phyloP scores from a whole-genome alignment of 2,113 vertebrate species.

The Panurus biarmicus region DNA sequence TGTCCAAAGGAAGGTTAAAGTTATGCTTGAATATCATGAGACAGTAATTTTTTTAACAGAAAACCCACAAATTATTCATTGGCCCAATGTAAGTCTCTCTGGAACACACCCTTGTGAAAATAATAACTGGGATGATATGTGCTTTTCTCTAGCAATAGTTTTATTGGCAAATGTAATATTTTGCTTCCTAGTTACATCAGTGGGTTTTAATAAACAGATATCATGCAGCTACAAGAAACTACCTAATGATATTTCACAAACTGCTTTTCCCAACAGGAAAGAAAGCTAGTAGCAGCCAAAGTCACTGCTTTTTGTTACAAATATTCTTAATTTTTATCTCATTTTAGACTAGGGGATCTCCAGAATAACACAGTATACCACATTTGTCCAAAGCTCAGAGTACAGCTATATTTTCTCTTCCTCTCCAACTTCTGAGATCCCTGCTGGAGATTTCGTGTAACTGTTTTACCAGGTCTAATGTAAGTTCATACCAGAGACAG shows the following conservation, averaged over 20 bases:
- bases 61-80: constrained; percentile 19
- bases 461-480: neutral
- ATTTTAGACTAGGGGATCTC: neutral
- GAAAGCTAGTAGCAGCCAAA: neutral
- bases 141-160: constrained; percentile 60
- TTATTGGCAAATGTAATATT: constrained; percentile 58
- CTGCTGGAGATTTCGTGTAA: neutral
- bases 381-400: neutral
- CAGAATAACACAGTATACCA: neutral
- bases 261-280: constrained; percentile 19
- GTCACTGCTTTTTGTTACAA: neutral
- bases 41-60: neutral
- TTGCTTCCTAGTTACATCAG: constrained; percentile 48
- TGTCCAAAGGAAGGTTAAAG: neutral
- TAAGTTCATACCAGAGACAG: neutral
- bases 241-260: constrained; percentile 31
- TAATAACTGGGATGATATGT: constrained; percentile 52
- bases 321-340: neutral
- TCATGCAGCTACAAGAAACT: constrained; percentile 16
- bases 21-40: constrained; percentile 4
- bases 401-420: neutral
- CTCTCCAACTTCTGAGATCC: neutral
- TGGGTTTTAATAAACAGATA: constrained; percentile 50
- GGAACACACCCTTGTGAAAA: constrained; percentile 30
- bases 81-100: constrained; percentile 10